phyloP scores from a whole-genome alignment of 2,113 vertebrate genomes.

The Malurus cyaneus region DNA sequence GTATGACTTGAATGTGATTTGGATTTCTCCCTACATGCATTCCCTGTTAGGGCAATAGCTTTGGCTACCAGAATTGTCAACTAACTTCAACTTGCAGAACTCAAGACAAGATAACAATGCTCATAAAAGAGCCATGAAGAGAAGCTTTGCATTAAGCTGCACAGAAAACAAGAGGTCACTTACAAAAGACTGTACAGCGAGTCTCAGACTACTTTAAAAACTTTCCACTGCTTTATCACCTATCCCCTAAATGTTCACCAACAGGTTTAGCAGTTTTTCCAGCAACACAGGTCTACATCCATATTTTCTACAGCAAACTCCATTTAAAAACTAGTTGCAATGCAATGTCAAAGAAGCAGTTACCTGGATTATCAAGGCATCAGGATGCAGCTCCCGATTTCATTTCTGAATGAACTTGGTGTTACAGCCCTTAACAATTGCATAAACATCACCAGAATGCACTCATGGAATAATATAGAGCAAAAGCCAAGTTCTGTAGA shows the following conservation, averaged over 20 bases:
- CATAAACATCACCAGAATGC: not conserved
- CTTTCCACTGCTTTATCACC: not conserved
- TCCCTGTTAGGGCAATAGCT: not conserved
- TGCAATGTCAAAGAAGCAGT: not conserved
- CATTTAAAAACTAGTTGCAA: not conserved
- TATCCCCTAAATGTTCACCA: not conserved
- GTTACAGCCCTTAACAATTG: not conserved
- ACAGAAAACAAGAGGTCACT: not conserved
- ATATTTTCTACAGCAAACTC: not conserved
- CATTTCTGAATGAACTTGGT: not conserved
- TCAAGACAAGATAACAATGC: not conserved
- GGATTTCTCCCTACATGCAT: not conserved
- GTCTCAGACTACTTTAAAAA: not conserved
- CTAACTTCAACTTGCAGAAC: not conserved
- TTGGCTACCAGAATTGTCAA: not conserved
- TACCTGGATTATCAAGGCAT: not conserved
- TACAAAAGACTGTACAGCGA: not conserved
- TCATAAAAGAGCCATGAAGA: not conserved
- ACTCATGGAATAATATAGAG: not conserved
- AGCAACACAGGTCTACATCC: not conserved
- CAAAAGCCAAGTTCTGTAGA: not conserved
- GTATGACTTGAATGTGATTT: not conserved
- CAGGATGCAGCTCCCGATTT: not conserved
- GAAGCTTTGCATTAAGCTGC: not conserved
- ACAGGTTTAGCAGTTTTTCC: not conserved